Conservation (phyloP, 2,888 invertebrate genomes). For the Ectemnius cavifrons region DNA sequence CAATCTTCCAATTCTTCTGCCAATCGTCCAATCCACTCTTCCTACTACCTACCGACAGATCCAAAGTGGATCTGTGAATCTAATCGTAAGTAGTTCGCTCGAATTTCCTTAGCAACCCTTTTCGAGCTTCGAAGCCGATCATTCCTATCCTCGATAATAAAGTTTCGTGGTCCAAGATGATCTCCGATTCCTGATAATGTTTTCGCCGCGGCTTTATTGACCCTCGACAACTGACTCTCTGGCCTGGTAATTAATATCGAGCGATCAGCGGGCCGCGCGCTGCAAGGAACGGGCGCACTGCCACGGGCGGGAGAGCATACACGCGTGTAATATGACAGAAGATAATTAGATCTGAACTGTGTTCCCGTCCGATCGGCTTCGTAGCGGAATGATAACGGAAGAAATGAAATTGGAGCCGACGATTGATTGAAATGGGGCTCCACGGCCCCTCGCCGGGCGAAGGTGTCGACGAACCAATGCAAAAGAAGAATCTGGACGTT, state of each 20-base stretch:
- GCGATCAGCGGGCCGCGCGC: background rate
- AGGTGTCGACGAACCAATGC: constrained; percentile 51
- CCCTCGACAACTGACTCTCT: background rate
- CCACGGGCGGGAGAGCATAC: constrained; percentile 1
- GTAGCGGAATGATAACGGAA: constrained; percentile 54
- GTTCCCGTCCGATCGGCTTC: constrained; percentile 44
- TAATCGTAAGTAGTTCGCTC: too few relatives aligned
- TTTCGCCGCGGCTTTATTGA: constrained; percentile 2
- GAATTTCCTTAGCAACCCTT: background rate
- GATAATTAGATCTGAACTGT: constrained; percentile 54
- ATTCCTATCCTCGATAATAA: background rate
- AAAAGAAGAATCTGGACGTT: constrained; percentile 57
- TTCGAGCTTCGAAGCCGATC: background rate
- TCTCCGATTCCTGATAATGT: background rate
- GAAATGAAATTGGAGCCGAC: constrained; percentile 54
- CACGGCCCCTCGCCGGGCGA: constrained; percentile 42
- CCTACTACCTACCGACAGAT: background rate
- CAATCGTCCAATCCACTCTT: background rate
- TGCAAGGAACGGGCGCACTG: background rate
- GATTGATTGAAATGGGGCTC: constrained; percentile 53
- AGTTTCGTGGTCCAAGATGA: background rate
- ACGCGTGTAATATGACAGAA: constrained; percentile 46
- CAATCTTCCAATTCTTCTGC: constrained; percentile 15
- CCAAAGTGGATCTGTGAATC: too few relatives aligned
- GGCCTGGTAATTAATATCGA: constrained; percentile 7